Conservation (phyloP, 2,113 vertebrate genomes). For the Rattus rattus region DNA sequence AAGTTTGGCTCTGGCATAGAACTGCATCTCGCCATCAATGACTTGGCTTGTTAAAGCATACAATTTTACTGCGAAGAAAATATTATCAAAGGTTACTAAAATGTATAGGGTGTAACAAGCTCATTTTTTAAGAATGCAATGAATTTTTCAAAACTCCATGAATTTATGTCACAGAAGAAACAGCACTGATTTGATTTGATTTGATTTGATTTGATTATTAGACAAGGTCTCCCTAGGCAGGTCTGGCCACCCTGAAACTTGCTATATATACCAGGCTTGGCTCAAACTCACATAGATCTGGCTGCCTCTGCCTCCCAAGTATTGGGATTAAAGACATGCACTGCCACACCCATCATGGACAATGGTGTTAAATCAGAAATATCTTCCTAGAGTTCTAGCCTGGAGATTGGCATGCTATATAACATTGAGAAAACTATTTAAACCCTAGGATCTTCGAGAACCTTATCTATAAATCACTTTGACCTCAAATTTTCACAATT, state of each 20-base stretch:
- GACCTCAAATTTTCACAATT: slow-evolving; percentile 5
- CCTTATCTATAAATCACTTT: background rate
- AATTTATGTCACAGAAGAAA: background rate
- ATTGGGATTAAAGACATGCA: background rate
- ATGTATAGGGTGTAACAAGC: slow-evolving; percentile 1
- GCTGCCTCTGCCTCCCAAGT: background rate
- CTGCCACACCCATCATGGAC: background rate
- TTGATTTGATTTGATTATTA: background rate
- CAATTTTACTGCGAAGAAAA: slow-evolving; percentile 93
- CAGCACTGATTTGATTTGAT: background rate
- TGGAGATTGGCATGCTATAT: background rate
- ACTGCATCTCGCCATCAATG: slow-evolving; percentile 96
- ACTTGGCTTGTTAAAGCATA: slow-evolving; percentile 97
- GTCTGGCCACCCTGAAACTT: background rate
- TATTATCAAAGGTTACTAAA: slow-evolving; percentile 40
- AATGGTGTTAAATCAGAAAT: background rate
- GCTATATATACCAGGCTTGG: background rate
- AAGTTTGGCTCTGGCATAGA: slow-evolving; percentile 95
- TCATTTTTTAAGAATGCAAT: background rate
- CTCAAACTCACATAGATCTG: background rate
- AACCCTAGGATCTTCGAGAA: background rate
- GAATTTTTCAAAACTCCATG: background rate
- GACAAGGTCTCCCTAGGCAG: background rate
- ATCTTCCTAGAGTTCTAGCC: background rate
- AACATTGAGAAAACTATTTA: slow-evolving; percentile 8